Base-by-base conservation (phyloP, 2,113 vertebrate genomes). In the Larimichthys crocea region DNA sequence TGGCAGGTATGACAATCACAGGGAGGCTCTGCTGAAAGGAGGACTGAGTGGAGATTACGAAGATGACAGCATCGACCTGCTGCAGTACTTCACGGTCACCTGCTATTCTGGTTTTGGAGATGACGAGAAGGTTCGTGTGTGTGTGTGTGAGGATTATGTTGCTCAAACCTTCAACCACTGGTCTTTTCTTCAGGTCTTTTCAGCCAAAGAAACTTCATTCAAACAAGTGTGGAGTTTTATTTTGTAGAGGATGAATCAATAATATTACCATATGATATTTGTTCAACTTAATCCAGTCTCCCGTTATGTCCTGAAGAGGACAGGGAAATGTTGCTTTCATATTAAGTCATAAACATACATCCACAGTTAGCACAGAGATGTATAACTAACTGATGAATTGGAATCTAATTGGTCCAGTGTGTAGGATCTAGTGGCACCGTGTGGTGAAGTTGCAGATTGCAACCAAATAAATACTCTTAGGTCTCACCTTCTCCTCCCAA, bases 61-160 rank as follows among this genome's bases (percentile, higher is more conserved):
- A 64, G 97, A 99, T 11, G 96, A 99, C 89, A 98, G 96, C 49
- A 89, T 98, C 70, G 98, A 99, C 88, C 91, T 99, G 64, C 92
- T 99, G 53, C 96, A 26, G 84, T 99, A 95, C 76, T 99, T 99
- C 93, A 99, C 98, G 0, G 97, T 97, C 29, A 97, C 96, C 75
- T 98, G 98, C 89, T 99, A 98, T 72, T 97, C 96, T 12, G 98
- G 98, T 64, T 99, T 94, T 14, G 97, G 96, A 24, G 97, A 99
- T 83, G 97, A 99, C 19, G 95, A 98, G 59, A 94, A 97, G 96
- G 98, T 99, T 86, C 73, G 88, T 75, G 29, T 59, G 53, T 42
- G 16, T 6, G 31, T 46, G 31, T 64, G 11, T 19, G 16, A 52
- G 19, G 26, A 29, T 73, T 16, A 17, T 56, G 14, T 48, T 84